Evolutionary conservation across 2,797 vertebrate species (phyloP).

Genomic region (Artibeus lituratus): DNA sequence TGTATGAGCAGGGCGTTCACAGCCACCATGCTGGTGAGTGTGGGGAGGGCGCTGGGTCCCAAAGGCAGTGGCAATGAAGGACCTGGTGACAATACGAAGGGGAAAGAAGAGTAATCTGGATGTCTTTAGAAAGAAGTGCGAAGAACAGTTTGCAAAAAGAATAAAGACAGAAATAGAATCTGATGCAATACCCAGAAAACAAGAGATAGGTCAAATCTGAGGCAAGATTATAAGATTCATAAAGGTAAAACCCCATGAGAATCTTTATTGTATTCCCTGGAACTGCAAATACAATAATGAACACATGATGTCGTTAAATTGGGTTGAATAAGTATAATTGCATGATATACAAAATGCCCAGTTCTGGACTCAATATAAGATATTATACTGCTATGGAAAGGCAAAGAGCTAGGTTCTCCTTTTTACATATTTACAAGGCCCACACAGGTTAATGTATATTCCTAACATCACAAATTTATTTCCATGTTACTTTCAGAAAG

Average conservation of each 20-base stretch:
- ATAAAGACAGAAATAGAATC: not conserved
- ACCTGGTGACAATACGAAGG: not conserved
- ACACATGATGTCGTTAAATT: not conserved
- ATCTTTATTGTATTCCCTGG: not conserved
- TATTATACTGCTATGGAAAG: not conserved
- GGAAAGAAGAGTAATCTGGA: no score
- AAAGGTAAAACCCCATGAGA: not conserved
- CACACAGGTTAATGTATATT: constrained; percentile 69
- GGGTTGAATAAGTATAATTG: not conserved
- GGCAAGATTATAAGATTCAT: not conserved
- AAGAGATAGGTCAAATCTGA: not conserved
- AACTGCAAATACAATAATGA: not conserved
- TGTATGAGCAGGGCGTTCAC: fast-evolving
- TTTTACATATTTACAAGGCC: constrained; percentile 71
- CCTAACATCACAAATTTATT: constrained; percentile 75
- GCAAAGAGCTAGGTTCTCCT: constrained; percentile 38
- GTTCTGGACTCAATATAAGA: constrained; percentile 28
- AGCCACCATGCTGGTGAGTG: no score
- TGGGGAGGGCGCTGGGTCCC: not conserved
- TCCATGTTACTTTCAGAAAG: constrained; percentile 73
- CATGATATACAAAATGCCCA: not conserved
- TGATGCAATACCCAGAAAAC: not conserved
- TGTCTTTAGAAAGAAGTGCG: not conserved
- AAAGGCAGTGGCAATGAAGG: not conserved
- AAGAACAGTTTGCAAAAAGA: not conserved